Evolutionary conservation across 2,888 invertebrate genomes (phyloP).

Genomic region (Clepsis dumicolana): DNA sequence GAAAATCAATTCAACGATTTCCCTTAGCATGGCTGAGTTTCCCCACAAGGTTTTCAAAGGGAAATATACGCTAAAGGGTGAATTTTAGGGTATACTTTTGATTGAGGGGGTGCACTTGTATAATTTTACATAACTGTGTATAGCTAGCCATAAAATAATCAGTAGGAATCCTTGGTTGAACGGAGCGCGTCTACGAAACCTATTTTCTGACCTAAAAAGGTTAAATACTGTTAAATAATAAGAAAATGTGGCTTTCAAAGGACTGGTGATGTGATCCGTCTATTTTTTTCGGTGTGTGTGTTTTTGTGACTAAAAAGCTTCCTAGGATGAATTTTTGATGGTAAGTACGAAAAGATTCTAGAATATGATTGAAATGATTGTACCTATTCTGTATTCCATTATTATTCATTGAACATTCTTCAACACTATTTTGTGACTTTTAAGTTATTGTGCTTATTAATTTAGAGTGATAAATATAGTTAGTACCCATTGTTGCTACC

Average conservation of each 20-base stretch:
- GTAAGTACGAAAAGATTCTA: slow-evolving; percentile 1
- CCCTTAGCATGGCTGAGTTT: slow-evolving; percentile 9
- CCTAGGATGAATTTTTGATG: not conserved
- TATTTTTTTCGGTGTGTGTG: slow-evolving; percentile 1
- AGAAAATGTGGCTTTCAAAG: slow-evolving; percentile 4
- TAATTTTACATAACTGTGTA: slow-evolving; percentile 69
- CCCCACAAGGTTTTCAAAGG: not conserved
- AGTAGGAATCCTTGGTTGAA: slow-evolving; percentile 63
- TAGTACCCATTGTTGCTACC: no score
- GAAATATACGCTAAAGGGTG: not conserved
- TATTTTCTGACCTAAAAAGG: slow-evolving; percentile 35
- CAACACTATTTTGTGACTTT: no score
- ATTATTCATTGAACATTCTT: not conserved
- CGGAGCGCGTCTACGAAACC: slow-evolving; percentile 36
- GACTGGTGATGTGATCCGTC: slow-evolving; percentile 19
- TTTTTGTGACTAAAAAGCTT: not conserved
- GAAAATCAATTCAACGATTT: not conserved
- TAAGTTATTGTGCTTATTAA: no score
- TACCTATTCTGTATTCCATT: not conserved
- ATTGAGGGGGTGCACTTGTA: slow-evolving; percentile 54
- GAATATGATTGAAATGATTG: not conserved
- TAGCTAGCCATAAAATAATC: slow-evolving; percentile 76
- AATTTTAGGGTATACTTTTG: slow-evolving; percentile 47
- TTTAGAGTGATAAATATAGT: no score
- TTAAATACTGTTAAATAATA: not conserved